phyloP scores from a whole-genome alignment of 1,140 invertebrate species.

The Neodiprion virginianus region DNA sequence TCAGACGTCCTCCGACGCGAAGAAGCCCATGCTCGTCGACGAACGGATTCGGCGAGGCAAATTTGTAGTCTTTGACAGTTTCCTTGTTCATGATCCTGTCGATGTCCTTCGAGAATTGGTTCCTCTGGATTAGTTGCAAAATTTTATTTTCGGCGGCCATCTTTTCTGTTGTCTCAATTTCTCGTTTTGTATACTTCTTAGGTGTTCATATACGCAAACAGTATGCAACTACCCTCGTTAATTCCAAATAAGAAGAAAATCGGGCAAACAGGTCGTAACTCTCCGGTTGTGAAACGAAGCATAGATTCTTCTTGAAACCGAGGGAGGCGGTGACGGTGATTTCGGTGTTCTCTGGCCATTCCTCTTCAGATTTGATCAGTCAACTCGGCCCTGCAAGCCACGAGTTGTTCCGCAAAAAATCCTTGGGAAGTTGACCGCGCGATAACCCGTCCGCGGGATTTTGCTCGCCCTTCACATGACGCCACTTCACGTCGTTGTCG shows the following conservation, averaged over 20 bases:
- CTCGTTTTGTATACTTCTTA: not conserved
- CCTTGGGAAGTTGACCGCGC: constrained; percentile 26
- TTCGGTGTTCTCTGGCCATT: constrained; percentile 2
- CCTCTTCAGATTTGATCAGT: constrained; percentile 12
- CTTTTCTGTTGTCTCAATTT: not conserved
- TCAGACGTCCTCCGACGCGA: too few species aligned
- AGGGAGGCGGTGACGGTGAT: not conserved
- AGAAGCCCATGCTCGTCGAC: too few species aligned
- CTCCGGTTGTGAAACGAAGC: not conserved
- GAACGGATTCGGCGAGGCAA: too few species aligned
- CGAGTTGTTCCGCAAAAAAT: constrained; percentile 22
- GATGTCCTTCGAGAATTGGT: constrained; percentile 4
- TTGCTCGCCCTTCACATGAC: constrained; percentile 32
- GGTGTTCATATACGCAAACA: not conserved
- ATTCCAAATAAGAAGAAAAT: constrained; percentile 7
- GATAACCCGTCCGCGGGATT: constrained; percentile 44
- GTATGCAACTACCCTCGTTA: not conserved
- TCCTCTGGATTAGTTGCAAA: constrained; percentile 11
- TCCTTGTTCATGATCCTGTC: too few species aligned
- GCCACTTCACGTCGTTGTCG: constrained; percentile 24
- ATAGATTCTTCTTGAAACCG: not conserved
- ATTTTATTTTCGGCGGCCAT: too few species aligned
- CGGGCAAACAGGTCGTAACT: not conserved
- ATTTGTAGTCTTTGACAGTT: too few species aligned
- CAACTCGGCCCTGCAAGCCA: constrained; percentile 31